phyloP scores from a whole-genome alignment of 2,888 invertebrate genomes.

The Tridacna gigas region DNA sequence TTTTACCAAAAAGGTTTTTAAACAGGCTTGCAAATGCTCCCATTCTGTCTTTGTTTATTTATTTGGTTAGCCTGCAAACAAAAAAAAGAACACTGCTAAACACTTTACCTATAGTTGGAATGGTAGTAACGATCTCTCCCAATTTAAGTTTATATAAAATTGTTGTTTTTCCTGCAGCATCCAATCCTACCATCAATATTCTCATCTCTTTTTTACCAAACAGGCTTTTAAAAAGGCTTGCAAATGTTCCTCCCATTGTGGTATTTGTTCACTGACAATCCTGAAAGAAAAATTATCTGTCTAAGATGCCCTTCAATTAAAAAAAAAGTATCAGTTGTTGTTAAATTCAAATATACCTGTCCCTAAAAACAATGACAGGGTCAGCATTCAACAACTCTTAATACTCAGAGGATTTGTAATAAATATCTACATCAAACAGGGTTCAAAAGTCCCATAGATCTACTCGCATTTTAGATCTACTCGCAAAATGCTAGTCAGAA shows the following conservation, averaged over 20 bases:
- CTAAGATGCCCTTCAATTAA: too few relatives aligned
- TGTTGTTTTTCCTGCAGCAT: constrained; percentile 99
- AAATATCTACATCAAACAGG: too few relatives aligned
- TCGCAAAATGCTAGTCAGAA: too few relatives aligned
- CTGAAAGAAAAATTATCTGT: background rate
- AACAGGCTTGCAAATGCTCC: constrained; percentile 98
- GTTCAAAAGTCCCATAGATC: too few relatives aligned
- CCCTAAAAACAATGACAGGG: too few relatives aligned
- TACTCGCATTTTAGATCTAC: too few relatives aligned
- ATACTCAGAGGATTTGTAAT: too few relatives aligned
- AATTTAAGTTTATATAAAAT: constrained; percentile 99
- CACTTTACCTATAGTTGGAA: constrained; percentile 96
- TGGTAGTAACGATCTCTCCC: constrained; percentile 99
- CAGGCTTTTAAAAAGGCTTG: constrained; percentile 98
- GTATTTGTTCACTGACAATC: background rate
- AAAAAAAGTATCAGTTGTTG: too few relatives aligned
- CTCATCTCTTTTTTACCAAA: constrained; percentile 99
- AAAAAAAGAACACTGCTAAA: background rate
- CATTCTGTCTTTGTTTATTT: constrained; percentile 80
- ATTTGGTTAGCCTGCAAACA: background rate
- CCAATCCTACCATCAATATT: constrained; percentile 99
- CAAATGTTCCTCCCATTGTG: constrained; percentile 97
- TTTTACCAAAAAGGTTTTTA: constrained; percentile 99
- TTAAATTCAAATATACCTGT: too few relatives aligned
- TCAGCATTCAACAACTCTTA: too few relatives aligned